Percentiles rank a stretch among this genome's conserved stretches.
Conservation (phyloP, 2,113 vertebrate genomes). For the Motacilla tschutschensis region DNA sequence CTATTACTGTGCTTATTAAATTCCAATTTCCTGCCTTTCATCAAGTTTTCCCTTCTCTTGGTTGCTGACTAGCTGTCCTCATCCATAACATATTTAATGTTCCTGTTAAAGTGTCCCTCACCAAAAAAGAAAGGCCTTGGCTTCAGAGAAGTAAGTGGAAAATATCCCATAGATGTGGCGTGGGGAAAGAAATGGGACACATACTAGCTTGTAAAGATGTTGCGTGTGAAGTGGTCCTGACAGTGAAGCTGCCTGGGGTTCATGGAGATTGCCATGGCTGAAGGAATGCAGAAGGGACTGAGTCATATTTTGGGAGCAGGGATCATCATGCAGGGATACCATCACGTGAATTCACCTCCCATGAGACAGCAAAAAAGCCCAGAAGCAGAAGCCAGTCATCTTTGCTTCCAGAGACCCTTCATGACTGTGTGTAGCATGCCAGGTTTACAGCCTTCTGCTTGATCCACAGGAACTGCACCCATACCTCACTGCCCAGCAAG, state of each 20-base stretch:
- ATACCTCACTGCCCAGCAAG: neutral
- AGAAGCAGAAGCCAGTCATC: neutral
- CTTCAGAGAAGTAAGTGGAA: neutral
- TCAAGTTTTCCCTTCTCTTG: neutral
- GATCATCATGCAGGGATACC: neutral
- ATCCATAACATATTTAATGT: neutral
- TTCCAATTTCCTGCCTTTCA: neutral
- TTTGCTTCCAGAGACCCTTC: neutral
- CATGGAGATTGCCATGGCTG: neutral
- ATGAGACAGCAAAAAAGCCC: neutral
- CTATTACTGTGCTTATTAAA: neutral
- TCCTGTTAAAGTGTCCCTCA: neutral
- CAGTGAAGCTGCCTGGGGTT: neutral
- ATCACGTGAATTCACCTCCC: neutral
- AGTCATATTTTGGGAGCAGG: neutral
- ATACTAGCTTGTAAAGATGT: neutral
- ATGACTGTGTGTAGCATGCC: neutral
- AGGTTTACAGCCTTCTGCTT: neutral
- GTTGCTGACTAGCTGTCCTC: neutral
- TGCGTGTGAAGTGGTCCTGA: neutral
- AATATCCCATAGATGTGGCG: neutral
- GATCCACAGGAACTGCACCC: fast-evolving
- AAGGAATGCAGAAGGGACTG: neutral
- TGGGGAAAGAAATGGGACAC: neutral
- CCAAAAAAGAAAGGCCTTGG: neutral